Percentiles rank a stretch among this genome's conserved stretches.
These are phyloP conservation scores for Camponotus floridanus DNA, from an alignment of 1,140 invertebrate genomes.

Conservation along the genomic window DNA sequence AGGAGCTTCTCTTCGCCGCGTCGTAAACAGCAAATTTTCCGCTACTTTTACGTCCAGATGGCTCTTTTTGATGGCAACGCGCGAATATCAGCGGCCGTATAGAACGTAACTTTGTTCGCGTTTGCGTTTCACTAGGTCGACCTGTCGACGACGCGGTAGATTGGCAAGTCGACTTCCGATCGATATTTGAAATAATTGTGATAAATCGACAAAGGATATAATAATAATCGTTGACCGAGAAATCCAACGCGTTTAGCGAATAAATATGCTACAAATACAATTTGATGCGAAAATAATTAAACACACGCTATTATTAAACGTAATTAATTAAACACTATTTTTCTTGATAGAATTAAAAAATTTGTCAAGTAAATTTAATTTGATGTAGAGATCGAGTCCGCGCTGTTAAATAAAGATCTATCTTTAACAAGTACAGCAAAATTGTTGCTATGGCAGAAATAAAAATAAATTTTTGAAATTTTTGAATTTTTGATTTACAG, in stretches of 20 bases:
- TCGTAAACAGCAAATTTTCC: conserved; percentile 58
- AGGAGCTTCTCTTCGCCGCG: conserved; percentile 5
- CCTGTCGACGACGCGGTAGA: background rate
- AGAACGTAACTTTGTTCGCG: conserved; percentile 8
- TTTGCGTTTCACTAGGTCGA: conserved; percentile 20
- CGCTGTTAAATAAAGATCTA: background rate
- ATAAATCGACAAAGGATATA: background rate
- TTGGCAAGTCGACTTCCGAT: conserved; percentile 9
- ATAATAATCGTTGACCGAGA: background rate
- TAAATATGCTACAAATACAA: background rate
- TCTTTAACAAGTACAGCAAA: background rate
- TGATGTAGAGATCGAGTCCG: background rate
- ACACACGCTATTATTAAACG: background rate
- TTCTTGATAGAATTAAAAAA: background rate
- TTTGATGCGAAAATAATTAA: background rate
- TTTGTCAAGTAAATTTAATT: background rate
- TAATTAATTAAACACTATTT: background rate
- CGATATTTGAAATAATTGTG: background rate
- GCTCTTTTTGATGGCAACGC: conserved; percentile 51
- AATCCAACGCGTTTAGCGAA: background rate
- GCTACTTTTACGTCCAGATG: conserved; percentile 42
- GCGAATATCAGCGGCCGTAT: conserved; percentile 15
- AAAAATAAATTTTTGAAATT: background rate
- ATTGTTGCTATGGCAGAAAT: background rate
- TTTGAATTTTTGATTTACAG: too few relatives aligned